Evolutionary conservation across 2,797 vertebrate genomes (phyloP).

Genomic region (Sebastes matsubarae): DNA sequence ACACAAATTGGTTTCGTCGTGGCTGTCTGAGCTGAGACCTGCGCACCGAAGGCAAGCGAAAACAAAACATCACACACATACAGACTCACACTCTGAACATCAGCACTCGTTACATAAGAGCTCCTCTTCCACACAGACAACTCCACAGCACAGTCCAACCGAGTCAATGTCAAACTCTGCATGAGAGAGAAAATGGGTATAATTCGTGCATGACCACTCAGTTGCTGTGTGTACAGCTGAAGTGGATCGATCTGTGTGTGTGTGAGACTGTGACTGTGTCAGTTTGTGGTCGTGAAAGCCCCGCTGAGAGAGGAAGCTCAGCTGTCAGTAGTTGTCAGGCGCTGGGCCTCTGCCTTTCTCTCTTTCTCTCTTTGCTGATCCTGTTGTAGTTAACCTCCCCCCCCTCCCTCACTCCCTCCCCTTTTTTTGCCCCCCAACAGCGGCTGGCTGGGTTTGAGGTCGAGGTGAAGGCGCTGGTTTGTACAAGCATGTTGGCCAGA

Average conservation of each 20-base stretch:
- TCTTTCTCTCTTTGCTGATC: constrained; percentile 35
- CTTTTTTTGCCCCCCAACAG: constrained; percentile 50
- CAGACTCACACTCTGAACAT: constrained; percentile 10
- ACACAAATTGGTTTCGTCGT: not conserved
- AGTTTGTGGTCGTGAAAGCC: constrained; percentile 69
- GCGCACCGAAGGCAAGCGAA: constrained; percentile 2
- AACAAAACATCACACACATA: constrained; percentile 19
- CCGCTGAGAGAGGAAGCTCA: constrained; percentile 68
- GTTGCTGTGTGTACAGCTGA: constrained; percentile 17
- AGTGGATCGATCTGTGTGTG: constrained; percentile 26
- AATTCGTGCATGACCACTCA: constrained; percentile 23
- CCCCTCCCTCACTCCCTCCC: constrained; percentile 9
- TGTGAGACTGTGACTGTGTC: constrained; percentile 38
- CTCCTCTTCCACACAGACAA: constrained; percentile 27
- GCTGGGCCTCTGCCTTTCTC: constrained; percentile 22
- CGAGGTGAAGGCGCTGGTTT: constrained; percentile 56
- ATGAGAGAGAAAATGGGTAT: constrained; percentile 25
- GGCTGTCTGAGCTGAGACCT: not conserved
- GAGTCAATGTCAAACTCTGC: constrained; percentile 44
- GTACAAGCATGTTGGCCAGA: constrained; percentile 62
- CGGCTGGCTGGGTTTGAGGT: constrained; percentile 45
- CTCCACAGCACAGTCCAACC: constrained; percentile 35
- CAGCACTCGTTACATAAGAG: constrained; percentile 50
- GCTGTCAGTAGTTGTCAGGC: constrained; percentile 71
- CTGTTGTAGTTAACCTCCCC: constrained; percentile 36